Conservation (phyloP, 2,888 invertebrate species). For the Xylota segnis region DNA sequence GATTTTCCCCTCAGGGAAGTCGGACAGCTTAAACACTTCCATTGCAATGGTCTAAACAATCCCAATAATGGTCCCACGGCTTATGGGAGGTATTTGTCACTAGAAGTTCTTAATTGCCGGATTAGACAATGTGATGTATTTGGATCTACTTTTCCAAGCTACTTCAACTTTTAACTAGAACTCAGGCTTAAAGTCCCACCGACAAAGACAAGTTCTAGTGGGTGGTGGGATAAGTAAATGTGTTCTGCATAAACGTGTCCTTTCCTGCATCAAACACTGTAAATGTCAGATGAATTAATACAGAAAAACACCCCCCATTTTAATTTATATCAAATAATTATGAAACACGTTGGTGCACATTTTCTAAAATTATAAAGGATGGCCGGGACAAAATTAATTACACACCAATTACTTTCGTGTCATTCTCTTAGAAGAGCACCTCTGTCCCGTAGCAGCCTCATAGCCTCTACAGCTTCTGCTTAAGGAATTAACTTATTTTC, state of each 20-base stretch:
- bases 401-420: constrained; percentile 40
- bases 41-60: no score
- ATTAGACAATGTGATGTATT: no score
- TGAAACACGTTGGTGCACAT: constrained; percentile 14
- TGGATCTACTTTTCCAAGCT: no score
- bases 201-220: no score
- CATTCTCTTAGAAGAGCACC: constrained; percentile 26
- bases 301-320: neutral
- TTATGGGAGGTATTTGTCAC: no score
- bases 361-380: constrained; percentile 31
- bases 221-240: no score
- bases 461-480: neutral
- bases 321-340: constrained; percentile 24
- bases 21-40: no score
- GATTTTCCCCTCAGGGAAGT: no score
- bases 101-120: no score
- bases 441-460: constrained; percentile 10
- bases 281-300: neutral
- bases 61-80: no score
- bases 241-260: neutral
- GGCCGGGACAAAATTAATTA: constrained; percentile 42
- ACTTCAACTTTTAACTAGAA: no score
- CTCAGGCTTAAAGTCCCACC: no score
- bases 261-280: neutral
- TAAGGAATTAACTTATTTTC: constrained; percentile 46